phyloP scores from a whole-genome alignment of 2,888 invertebrate species.

The Scaptomyza flava region DNA sequence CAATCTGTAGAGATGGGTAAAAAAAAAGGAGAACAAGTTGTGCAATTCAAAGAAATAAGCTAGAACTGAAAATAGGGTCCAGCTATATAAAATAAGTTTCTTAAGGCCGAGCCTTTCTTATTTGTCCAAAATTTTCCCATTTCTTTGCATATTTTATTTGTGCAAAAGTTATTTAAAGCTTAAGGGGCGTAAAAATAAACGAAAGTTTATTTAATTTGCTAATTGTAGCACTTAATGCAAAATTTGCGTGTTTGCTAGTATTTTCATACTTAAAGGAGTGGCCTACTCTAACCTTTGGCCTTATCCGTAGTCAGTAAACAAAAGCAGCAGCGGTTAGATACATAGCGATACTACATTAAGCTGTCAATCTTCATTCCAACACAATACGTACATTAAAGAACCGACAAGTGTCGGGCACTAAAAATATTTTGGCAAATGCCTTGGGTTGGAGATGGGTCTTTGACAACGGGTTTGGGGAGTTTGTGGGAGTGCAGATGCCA shows the following conservation, averaged over 20 bases:
- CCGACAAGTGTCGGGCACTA: constrained; percentile 52
- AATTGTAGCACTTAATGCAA: constrained; percentile 73
- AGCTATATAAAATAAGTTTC: no score
- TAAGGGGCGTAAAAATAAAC: constrained; percentile 5
- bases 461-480: background rate
- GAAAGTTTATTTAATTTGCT: constrained; percentile 67
- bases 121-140: background rate
- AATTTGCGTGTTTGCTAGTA: constrained; percentile 65
- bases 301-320: constrained; percentile 61
- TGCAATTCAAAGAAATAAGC: no score
- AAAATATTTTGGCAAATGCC: constrained; percentile 68
- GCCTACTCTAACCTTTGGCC: constrained; percentile 12
- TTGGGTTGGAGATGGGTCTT: constrained; percentile 9
- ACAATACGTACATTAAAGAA: constrained; percentile 16
- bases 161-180: constrained; percentile 32
- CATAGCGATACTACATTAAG: constrained; percentile 71
- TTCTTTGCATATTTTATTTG: background rate
- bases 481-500: constrained; percentile 28
- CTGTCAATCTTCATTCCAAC: constrained; percentile 73
- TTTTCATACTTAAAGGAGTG: constrained; percentile 48
- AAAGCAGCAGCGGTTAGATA: constrained; percentile 54
- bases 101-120: background rate
- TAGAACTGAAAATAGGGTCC: no score
- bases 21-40: background rate
- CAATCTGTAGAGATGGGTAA: background rate